Conservation (phyloP, 2,888 invertebrate species). For the Drosophila cognata region DNA sequence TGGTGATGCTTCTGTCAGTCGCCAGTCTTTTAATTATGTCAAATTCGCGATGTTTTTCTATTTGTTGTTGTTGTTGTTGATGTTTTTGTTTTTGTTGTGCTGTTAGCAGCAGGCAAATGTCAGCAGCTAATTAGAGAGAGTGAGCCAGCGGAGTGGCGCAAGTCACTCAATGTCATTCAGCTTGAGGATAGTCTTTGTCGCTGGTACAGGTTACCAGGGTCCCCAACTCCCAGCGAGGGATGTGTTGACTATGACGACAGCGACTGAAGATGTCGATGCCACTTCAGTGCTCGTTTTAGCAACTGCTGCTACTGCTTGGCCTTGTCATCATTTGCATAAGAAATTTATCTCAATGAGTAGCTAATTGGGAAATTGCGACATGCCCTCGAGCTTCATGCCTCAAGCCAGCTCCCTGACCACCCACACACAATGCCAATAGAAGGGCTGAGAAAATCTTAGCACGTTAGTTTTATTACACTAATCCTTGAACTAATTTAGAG, state of each 20-base stretch:
- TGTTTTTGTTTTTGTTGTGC: conserved; percentile 31
- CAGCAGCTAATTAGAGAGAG: conserved; percentile 80
- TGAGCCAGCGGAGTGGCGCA: conserved; percentile 58
- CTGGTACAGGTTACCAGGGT: conserved; percentile 60
- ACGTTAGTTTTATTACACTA: conserved; percentile 80
- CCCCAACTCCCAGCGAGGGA: conserved; percentile 69
- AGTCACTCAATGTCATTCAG: conserved; percentile 75
- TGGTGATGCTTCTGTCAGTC: conserved; percentile 36
- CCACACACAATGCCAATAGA: conserved; percentile 58
- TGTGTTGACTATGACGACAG: conserved; percentile 35
- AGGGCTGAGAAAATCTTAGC: conserved; percentile 66
- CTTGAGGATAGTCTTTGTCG: conserved; percentile 39
- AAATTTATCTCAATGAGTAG: conserved; percentile 82
- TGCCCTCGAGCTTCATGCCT: conserved; percentile 26
- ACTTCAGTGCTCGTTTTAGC: conserved; percentile 57
- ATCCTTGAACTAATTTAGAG: conserved; percentile 79
- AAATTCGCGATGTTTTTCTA: conserved; percentile 61
- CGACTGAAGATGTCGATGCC: conserved; percentile 66
- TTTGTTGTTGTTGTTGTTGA: conserved; percentile 19
- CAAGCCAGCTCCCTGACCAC: conserved; percentile 19
- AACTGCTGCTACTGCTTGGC: conserved; percentile 57
- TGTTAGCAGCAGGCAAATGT: conserved; percentile 72
- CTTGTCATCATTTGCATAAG: conserved; percentile 82
- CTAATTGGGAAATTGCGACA: conserved; percentile 80
- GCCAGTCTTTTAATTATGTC: conserved; percentile 77